Percentiles rank a stretch among this genome's conserved stretches.
phyloP scores from a whole-genome alignment of 2,888 invertebrate species.

The Branchellion lobata region DNA sequence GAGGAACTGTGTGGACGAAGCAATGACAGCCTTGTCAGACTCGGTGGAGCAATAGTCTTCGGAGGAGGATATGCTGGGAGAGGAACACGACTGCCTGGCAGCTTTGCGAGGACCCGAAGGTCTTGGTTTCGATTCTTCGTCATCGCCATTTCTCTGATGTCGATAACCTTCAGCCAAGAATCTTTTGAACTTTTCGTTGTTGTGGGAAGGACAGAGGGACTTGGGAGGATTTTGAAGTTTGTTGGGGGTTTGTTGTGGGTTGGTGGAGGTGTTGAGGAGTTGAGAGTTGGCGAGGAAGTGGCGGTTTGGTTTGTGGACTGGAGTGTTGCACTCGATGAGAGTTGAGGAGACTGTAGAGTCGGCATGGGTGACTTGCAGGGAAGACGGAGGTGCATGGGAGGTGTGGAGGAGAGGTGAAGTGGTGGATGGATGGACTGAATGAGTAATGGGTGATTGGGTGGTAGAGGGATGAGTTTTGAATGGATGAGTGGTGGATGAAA shows the following conservation, averaged over 20 bases:
- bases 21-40: neutral
- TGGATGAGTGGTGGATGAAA: too few species aligned
- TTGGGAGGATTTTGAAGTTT: neutral
- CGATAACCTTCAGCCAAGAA: slow-evolving; percentile 5
- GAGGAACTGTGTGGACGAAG: slow-evolving; percentile 9
- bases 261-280: neutral
- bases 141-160: neutral
- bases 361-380: neutral
- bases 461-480: too few species aligned
- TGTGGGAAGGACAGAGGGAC: neutral
- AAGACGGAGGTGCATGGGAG: neutral
- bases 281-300: neutral
- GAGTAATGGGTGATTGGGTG: too few species aligned
- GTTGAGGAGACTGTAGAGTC: neutral
- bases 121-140: neutral
- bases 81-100: neutral
- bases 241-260: neutral
- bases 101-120: neutral
- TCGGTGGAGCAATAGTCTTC: neutral
- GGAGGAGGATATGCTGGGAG: slow-evolving; percentile 7
- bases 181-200: neutral
- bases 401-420: neutral
- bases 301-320: neutral
- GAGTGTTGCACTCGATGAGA: neutral
- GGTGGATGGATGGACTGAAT: too few species aligned